A percentile compares a stretch with the other conserved stretches of the same genome.
These are phyloP conservation scores for Zaprionus ornatus DNA, from an alignment of 1,140 invertebrate genomes.

Conservation along the genomic window DNA sequence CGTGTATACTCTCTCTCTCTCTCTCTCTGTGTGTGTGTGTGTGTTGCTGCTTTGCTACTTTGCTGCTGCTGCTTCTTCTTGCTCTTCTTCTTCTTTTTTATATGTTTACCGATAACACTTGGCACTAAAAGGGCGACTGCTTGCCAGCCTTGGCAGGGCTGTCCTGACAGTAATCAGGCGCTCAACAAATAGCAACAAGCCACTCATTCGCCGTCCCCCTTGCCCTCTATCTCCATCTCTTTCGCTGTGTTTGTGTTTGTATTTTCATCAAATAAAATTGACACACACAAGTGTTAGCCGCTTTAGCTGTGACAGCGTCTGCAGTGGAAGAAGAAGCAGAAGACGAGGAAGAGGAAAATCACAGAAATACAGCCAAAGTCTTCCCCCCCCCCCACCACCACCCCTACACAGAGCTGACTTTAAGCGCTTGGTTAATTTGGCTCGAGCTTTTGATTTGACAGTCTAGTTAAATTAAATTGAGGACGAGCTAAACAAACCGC, in stretches of 20 bases:
- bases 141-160: conserved; percentile 22
- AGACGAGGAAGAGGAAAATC: not conserved
- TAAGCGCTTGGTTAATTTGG: conserved; percentile 75
- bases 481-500: conserved; percentile 52
- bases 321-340: conserved; percentile 2
- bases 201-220: conserved; percentile 36
- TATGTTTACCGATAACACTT: conserved; percentile 83
- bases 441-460: conserved; percentile 80
- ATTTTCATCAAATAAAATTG: conserved; percentile 82
- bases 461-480: conserved; percentile 81
- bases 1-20: not conserved
- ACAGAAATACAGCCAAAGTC: not conserved
- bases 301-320: conserved; percentile 72
- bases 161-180: conserved; percentile 77
- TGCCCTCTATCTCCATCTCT: conserved; percentile 1
- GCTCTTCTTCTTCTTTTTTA: conserved; percentile 67
- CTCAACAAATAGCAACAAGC: conserved; percentile 81
- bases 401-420: conserved; percentile 46
- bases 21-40: conserved; percentile 10
- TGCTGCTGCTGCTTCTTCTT: conserved; percentile 17
- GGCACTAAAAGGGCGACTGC: conserved; percentile 75
- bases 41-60: conserved; percentile 7
- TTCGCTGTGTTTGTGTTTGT: conserved; percentile 68
- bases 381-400: not conserved
- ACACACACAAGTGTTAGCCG: conserved; percentile 82